Evolutionary conservation across 1,140 invertebrate species (phyloP).

Genomic region (Octopus sinensis): DNA sequence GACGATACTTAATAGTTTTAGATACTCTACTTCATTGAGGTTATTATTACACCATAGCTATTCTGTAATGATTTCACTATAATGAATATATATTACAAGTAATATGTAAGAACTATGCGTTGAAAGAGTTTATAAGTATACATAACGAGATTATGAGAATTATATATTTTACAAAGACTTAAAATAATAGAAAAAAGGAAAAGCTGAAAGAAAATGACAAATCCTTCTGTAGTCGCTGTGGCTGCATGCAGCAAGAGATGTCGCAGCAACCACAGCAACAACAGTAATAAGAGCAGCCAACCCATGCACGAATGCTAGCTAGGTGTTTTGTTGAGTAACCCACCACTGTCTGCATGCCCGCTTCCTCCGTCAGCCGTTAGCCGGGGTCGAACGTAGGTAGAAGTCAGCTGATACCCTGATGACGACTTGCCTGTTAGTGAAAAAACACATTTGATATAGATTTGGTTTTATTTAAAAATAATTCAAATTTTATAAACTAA

Average conservation of each 20-base stretch:
- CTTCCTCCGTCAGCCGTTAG: background rate
- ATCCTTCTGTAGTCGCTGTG: too few species aligned
- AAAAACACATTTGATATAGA: background rate
- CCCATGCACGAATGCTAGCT: background rate
- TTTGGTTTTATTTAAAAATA: too few species aligned
- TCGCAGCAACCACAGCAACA: background rate
- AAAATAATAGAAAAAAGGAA: background rate
- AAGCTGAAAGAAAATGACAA: background rate
- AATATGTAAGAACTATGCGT: too few species aligned
- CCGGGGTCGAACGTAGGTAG: background rate
- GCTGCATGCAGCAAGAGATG: too few species aligned
- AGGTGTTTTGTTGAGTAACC: background rate
- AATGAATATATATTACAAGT: too few species aligned
- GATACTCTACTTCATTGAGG: too few species aligned
- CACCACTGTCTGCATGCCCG: background rate
- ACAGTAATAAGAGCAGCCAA: background rate
- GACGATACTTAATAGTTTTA: too few species aligned
- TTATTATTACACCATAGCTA: too few species aligned
- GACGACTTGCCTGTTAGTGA: conserved; percentile 1
- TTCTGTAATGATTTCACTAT: too few species aligned
- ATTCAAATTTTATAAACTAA: too few species aligned
- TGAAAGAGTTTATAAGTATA: too few species aligned
- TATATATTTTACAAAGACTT: background rate
- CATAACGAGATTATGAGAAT: too few species aligned
- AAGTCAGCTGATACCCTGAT: background rate